These are phyloP conservation scores for Sinocyclocheilus anshuiensis DNA, from an alignment of 2,113 vertebrate species.

Conservation along the genomic window DNA sequence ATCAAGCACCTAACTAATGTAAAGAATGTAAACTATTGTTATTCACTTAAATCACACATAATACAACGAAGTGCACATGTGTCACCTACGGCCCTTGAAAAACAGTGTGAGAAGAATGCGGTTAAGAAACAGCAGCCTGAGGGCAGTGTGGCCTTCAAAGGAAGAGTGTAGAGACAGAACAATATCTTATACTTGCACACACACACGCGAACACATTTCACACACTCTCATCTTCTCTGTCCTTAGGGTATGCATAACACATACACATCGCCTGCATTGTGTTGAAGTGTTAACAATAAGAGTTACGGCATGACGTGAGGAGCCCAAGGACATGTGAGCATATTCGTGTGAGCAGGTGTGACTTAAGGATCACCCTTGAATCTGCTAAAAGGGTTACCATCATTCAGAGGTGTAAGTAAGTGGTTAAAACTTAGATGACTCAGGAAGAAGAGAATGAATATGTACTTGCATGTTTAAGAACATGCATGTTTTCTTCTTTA, in stretches of 20 bases:
- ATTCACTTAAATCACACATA: too few relatives aligned
- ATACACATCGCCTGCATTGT: neutral
- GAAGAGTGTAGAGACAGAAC: conserved; percentile 11
- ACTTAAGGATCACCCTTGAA: neutral
- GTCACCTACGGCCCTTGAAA: neutral
- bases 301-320: neutral
- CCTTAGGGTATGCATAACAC: neutral
- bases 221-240: neutral
- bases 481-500: neutral
- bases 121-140: neutral
- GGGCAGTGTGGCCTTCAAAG: conserved; percentile 32
- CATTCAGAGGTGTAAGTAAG: neutral
- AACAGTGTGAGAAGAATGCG: neutral
- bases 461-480: conserved; percentile 5
- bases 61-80: too few relatives aligned
- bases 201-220: neutral
- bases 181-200: neutral
- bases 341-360: neutral
- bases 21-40: too few relatives aligned
- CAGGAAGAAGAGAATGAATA: neutral
- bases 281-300: neutral
- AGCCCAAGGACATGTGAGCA: neutral
- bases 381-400: neutral
- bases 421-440: neutral
- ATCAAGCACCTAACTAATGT: too few relatives aligned